Conservation (phyloP, 2,113 vertebrate species). For the Dicerorhinus sumatrensis region DNA sequence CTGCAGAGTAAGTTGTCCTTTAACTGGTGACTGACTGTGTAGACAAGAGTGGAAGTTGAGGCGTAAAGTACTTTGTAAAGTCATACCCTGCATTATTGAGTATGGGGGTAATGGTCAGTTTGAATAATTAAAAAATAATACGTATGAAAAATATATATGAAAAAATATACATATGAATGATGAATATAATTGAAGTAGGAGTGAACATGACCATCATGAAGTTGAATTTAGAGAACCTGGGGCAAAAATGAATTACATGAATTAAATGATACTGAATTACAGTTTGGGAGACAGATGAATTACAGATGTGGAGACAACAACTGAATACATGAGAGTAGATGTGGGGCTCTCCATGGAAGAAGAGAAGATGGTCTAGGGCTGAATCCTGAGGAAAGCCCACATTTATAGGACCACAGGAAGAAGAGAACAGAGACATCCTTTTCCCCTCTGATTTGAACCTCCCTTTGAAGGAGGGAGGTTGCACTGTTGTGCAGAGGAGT, state of each 20-base stretch:
- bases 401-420: not conserved
- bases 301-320: not conserved
- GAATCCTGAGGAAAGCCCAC: not conserved
- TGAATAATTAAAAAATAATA: not conserved
- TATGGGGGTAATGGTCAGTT: not conserved
- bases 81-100: not conserved
- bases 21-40: not conserved
- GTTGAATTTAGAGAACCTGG: not conserved
- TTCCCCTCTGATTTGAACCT: not conserved
- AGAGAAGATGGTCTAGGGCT: not conserved
- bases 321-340: not conserved
- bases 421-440: not conserved
- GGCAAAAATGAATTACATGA: conserved; percentile 3
- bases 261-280: not conserved
- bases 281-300: not conserved
- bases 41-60: not conserved
- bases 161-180: not conserved
- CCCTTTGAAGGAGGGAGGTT: not conserved
- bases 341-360: not conserved
- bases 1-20: not conserved
- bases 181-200: not conserved
- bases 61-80: not conserved
- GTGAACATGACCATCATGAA: not conserved
- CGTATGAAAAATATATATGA: not conserved
- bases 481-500: not conserved